Evolutionary conservation across 2,113 vertebrate species (phyloP).

Genomic region (Oriolus oriolus): DNA sequence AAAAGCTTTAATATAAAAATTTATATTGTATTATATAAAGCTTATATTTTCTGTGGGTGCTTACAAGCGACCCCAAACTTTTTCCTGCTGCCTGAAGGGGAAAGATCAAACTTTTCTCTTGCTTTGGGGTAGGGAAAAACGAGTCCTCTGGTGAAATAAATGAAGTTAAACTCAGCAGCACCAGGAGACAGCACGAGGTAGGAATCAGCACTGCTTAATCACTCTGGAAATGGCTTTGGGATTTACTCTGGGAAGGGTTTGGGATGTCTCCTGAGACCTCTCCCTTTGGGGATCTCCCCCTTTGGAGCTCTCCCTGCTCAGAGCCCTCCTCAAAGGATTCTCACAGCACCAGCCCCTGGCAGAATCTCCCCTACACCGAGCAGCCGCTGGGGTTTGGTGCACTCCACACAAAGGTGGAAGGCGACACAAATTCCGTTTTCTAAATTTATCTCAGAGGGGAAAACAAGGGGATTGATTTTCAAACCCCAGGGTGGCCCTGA

Average conservation of each 20-base stretch:
- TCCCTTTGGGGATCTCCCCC: not conserved
- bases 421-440: fast-evolving
- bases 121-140: not conserved
- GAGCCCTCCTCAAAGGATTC: not conserved
- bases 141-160: not conserved
- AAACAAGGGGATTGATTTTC: not conserved
- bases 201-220: not conserved
- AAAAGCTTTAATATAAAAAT: no score
- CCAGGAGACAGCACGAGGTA: not conserved
- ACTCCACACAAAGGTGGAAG: not conserved
- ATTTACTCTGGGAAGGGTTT: not conserved
- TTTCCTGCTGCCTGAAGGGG: not conserved
- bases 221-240: not conserved
- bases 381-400: not conserved
- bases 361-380: not conserved
- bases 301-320: not conserved
- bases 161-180: not conserved
- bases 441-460: not conserved
- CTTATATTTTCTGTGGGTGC: not conserved
- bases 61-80: not conserved
- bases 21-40: no score
- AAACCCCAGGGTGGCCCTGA: not conserved
- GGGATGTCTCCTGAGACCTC: not conserved
- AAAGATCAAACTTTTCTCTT: not conserved
- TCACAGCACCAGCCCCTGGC: not conserved